Evolutionary conservation across 2,888 invertebrate genomes (phyloP).

Genomic region (Cheilosia variabilis): DNA sequence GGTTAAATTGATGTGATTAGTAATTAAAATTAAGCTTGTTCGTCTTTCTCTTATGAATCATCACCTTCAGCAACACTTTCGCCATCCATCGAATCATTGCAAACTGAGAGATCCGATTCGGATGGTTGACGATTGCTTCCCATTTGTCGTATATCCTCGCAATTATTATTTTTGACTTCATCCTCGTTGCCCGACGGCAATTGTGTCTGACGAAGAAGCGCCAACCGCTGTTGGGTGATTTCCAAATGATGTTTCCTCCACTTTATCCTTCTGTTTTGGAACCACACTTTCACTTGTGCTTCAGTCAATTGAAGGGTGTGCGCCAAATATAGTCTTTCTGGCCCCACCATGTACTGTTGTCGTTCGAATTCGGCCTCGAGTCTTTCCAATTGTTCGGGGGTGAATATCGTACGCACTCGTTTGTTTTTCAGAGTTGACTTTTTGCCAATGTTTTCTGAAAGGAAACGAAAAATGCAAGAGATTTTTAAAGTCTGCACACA

Average conservation of each 20-base stretch:
- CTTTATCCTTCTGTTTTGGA: slow-evolving; percentile 94
- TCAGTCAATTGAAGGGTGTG: slow-evolving; percentile 83
- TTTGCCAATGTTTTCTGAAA: slow-evolving; percentile 82
- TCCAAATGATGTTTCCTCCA: slow-evolving; percentile 98
- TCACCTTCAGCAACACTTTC: slow-evolving; percentile 82
- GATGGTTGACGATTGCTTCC: slow-evolving; percentile 75
- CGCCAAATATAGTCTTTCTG: slow-evolving; percentile 95
- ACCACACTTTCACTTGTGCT: slow-evolving; percentile 94
- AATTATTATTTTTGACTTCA: slow-evolving; percentile 79
- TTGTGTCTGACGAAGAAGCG: slow-evolving; percentile 84
- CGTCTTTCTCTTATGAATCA: slow-evolving; percentile 77
- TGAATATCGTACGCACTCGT: slow-evolving; percentile 97
- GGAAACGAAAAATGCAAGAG: slow-evolving; percentile 42
- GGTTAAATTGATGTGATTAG: slow-evolving; percentile 12
- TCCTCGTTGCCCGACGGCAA: slow-evolving; percentile 80
- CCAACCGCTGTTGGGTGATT: slow-evolving; percentile 94
- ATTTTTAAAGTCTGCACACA: slow-evolving; percentile 4
- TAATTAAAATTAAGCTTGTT: slow-evolving; percentile 77
- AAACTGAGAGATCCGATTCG: slow-evolving; percentile 83
- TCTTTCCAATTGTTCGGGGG: slow-evolving; percentile 96
- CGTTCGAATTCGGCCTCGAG: slow-evolving; percentile 97
- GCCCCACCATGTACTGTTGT: slow-evolving; percentile 99
- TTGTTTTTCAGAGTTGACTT: slow-evolving; percentile 87
- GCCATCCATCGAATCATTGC: slow-evolving; percentile 83
- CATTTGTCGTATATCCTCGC: slow-evolving; percentile 75